phyloP scores from a whole-genome alignment of 2,113 vertebrate genomes.

The Lophius piscatorius region DNA sequence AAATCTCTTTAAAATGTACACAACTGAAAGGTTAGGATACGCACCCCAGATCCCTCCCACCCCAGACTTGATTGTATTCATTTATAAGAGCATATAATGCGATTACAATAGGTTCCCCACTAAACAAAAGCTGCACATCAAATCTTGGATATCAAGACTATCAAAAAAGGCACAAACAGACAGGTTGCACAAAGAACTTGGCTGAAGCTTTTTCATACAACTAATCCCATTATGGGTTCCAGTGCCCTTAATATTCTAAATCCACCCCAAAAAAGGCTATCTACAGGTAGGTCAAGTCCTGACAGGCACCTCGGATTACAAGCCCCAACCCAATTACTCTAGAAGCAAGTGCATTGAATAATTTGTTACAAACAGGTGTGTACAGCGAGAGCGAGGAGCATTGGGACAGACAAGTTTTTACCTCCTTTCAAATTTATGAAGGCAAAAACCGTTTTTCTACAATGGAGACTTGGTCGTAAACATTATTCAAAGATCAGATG shows the following conservation, averaged over 20 bases:
- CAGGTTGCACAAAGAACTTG: constrained; percentile 77
- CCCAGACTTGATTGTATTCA: constrained; percentile 64
- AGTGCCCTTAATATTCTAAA: constrained; percentile 57
- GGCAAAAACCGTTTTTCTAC: constrained; percentile 35
- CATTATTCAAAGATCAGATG: neutral
- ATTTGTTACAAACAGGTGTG: constrained; percentile 25
- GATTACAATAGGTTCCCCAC: constrained; percentile 76
- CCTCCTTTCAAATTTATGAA: constrained; percentile 1
- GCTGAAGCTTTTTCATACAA: constrained; percentile 83
- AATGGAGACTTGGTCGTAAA: constrained; percentile 25
- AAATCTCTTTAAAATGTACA: constrained; percentile 76
- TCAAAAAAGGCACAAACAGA: constrained; percentile 84
- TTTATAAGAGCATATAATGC: constrained; percentile 74
- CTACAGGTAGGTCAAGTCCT: constrained; percentile 67
- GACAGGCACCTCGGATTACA: constrained; percentile 70
- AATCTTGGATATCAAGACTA: constrained; percentile 79
- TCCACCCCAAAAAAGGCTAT: constrained; percentile 33
- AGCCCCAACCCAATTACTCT: constrained; percentile 45
- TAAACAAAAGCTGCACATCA: constrained; percentile 81
- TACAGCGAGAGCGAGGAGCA: constrained; percentile 16
- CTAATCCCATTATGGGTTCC: constrained; percentile 63
- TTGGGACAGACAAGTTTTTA: constrained; percentile 2
- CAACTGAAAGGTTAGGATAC: constrained; percentile 59
- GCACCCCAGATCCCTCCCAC: constrained; percentile 19
- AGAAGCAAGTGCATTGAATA: constrained; percentile 66